Conservation (phyloP, 2,888 invertebrate species). For the Capitulum mitella region DNA sequence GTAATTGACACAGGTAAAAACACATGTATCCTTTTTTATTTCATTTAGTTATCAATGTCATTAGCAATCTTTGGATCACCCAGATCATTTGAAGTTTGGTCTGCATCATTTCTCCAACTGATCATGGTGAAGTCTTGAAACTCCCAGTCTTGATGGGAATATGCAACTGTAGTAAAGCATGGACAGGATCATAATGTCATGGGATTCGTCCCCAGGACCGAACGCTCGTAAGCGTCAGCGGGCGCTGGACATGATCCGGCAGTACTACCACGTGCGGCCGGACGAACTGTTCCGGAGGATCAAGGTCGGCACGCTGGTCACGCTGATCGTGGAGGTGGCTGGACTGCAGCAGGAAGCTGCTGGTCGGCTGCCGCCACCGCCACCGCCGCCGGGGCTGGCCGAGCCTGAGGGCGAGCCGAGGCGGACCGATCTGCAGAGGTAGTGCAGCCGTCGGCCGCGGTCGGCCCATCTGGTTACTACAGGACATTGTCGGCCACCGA, state of each 20-base stretch:
- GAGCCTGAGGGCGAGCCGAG: not conserved
- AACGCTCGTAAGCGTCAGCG: constrained; percentile 22
- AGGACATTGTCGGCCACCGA: no score
- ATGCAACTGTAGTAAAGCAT: no score
- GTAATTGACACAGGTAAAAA: not conserved
- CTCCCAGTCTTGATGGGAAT: no score
- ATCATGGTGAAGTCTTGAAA: no score
- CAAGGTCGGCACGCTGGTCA: constrained; percentile 33
- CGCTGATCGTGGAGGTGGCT: constrained; percentile 34
- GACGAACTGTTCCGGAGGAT: constrained; percentile 36
- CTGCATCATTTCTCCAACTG: no score
- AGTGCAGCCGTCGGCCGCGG: no score
- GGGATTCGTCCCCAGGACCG: not conserved
- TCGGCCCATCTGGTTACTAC: not conserved
- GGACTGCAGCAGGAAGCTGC: constrained; percentile 14
- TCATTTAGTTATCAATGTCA: no score
- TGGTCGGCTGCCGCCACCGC: not conserved
- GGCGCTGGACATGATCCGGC: constrained; percentile 50
- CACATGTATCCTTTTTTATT: not conserved
- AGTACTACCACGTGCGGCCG: constrained; percentile 42
- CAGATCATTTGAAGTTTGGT: no score
- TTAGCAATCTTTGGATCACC: no score
- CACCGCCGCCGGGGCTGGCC: not conserved
- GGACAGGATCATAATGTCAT: no score
- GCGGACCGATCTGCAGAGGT: not conserved